Base-by-base conservation (phyloP, 2,113 vertebrate genomes). In the Spermophilus dauricus region DNA sequence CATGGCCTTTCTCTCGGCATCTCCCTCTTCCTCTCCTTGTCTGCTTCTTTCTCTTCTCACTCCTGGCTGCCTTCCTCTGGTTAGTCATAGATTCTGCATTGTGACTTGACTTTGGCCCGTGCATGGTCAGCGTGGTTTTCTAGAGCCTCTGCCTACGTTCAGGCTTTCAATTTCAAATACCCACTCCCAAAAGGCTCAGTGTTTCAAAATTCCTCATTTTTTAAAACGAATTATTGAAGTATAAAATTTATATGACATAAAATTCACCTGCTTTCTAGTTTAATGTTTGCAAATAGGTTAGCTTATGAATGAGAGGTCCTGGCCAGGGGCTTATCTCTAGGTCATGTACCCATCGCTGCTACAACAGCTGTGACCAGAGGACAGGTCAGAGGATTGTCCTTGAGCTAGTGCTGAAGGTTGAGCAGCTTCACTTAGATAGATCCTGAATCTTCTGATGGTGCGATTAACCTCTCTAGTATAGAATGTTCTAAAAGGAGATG, bases 241-340 rank as follows among this genome's bases (percentile, higher is more conserved):
- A 69, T 89, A 95, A 58, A 58, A 83, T 83, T 45, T 53, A 81
- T 16, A 24, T 91, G 48, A 30, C 45, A 82, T 42, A 89, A 61
- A 84, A 86, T 53, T 73, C 30, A 91, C 14, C 5, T 13, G 20
- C 73, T 83, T 86, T 45, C 8, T 28, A 69, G 69, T 75, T 94
- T 89, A 45, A 89, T 77, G n/a, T 93, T 93, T 97, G 75, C 30
- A n/a, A n/a, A 51, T 45, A 78, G 51, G 13, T 10, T 82, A 88
- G 20, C 11, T 86, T 85, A 77, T 51, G 37, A 82, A 91, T 32
- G 34, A 67, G 34, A 32, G 12, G 42, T 30, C 37, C 18, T 63
- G 53, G 83, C 81, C 39, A 39, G 13, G 26, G 72, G 80, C 39
- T 91, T 32, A 45, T 65, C 13, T 5, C 63, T 8, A 4, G 32